Percentiles rank a stretch among this genome's conserved stretches.
Conservation (phyloP, 2,797 vertebrate species). For the Allobates femoralis region DNA sequence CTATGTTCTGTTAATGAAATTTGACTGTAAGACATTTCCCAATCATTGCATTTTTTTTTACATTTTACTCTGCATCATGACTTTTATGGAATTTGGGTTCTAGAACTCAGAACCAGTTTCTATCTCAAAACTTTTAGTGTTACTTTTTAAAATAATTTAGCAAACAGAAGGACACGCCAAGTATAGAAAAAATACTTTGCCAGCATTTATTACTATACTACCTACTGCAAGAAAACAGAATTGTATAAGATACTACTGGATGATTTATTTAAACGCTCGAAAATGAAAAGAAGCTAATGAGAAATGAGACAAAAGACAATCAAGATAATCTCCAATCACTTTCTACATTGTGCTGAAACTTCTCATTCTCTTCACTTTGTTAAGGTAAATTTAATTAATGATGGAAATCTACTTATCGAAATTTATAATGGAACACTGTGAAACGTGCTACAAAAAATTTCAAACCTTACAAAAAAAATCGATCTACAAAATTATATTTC, state of each 20-base stretch:
- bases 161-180: background rate
- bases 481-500: background rate
- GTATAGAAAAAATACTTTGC: background rate
- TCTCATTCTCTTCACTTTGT: background rate
- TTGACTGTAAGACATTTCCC: no score
- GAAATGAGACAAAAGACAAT: background rate
- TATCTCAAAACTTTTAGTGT: background rate
- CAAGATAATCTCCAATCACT: background rate
- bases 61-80: no score
- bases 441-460: background rate
- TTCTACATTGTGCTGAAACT: background rate
- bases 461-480: background rate
- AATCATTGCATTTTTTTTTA: no score
- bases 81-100: no score
- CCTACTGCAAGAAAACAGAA: background rate
- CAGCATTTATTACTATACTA: background rate
- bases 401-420: background rate
- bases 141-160: background rate
- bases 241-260: background rate
- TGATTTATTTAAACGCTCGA: background rate
- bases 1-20: no score
- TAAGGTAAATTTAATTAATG: slow-evolving; percentile 6
- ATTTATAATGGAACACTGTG: background rate
- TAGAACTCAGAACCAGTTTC: background rate
- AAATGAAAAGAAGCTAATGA: background rate